Evolutionary conservation across 2,797 vertebrate genomes (phyloP), one percentile per base, ranked within the genome.

Genomic region (Diglossa cyanea): DNA sequence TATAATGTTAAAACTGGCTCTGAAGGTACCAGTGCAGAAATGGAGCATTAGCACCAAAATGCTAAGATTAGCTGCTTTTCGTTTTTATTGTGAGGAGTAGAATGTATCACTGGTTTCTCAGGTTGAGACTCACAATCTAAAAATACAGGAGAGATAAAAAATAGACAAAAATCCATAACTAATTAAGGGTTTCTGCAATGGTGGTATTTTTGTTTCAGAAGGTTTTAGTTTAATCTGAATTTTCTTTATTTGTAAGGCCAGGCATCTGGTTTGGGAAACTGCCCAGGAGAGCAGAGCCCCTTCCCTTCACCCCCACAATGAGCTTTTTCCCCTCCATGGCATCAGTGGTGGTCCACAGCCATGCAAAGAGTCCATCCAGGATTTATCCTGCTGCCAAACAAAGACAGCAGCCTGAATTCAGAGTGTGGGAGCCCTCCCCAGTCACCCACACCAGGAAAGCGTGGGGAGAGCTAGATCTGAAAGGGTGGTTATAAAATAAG

Each of bases 251-350:
- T 28, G 9, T 33, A 50, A n/a, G 35, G 17, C 10, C 31, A 8
- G 53, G 9, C 7, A 28, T 42, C 26, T 63, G 40, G 19, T 26
- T 83, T 7, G 9, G 63, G 10, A 44, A 86, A 31, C 0, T 14
- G 8, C 16, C 13, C 23, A 47, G 37, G 31, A 48, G 26, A 50
- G 14, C 7, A 48, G 42, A 71, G 42, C 4, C 31, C 4, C 55
- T 61, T 68, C 40, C 30, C 47, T 31, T 76, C 17, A 55, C 1
- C 7, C 25, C 7, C 16, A 16, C 35, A 35, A 35, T 0, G 0
- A 67, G n/a, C 9, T 74, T 48, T n/a, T 30, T 23, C 33, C 47
- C 28, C 37, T 55, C 5, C 6, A 11, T 5, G 25, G 37, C 44
- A 65, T 19, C 58, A 17, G 19, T 18, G 17, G 53, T 48, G 35